Evolutionary conservation across 2,888 invertebrate genomes (phyloP).

Genomic region (Aporophyla nigra): DNA sequence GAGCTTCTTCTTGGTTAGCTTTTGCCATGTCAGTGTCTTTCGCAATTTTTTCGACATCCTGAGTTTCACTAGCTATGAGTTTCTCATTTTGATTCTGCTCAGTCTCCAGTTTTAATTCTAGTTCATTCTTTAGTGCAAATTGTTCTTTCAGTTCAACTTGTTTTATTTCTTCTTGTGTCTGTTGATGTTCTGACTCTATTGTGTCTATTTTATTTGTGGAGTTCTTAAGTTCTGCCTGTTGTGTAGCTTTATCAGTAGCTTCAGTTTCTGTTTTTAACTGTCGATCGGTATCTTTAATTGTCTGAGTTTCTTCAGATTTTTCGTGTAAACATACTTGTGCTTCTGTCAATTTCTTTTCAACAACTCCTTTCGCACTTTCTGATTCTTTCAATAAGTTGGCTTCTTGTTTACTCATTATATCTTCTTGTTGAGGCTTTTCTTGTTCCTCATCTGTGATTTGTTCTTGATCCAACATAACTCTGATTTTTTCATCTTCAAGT

Average conservation of each 20-base stretch:
- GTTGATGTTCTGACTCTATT: not conserved
- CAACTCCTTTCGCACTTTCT: not conserved
- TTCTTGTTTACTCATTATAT: not conserved
- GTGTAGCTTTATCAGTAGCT: not conserved
- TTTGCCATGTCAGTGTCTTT: slow-evolving; percentile 19
- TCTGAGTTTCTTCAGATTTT: not conserved
- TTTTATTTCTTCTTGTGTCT: not conserved
- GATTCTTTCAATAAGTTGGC: not conserved
- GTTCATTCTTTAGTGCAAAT: not conserved
- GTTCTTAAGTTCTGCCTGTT: not conserved
- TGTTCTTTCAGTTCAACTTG: not conserved
- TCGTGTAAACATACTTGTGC: not conserved
- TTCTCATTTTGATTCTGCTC: slow-evolving; percentile 2
- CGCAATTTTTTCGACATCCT: slow-evolving; percentile 23
- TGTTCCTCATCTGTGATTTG: not conserved
- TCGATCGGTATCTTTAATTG: not conserved
- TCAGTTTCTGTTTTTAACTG: not conserved
- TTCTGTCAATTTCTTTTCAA: not conserved
- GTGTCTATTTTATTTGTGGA: not conserved
- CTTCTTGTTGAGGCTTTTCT: not conserved
- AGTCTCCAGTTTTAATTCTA: not conserved
- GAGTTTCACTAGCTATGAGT: slow-evolving; percentile 5
- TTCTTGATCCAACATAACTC: not conserved
- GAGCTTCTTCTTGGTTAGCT: not conserved
- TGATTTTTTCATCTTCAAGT: not conserved